Conservation (phyloP, 2,797 vertebrate species). For the Dicrostonyx torquatus region DNA sequence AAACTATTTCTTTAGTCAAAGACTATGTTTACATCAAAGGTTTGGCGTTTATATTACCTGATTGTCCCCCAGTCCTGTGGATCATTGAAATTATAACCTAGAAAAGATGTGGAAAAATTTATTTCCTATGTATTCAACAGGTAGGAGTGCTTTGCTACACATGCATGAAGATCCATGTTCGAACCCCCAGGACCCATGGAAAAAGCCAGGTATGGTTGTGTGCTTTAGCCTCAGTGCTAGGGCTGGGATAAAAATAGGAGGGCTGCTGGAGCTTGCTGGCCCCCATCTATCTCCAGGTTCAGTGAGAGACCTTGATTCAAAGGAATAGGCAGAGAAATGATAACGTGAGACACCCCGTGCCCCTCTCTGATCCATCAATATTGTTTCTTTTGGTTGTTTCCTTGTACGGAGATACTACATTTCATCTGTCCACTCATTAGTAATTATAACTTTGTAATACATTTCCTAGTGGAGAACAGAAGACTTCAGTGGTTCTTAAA, state of each 20-base stretch:
- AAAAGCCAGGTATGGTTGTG: not conserved
- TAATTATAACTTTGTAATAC: not conserved
- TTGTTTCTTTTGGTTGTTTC: conserved; percentile 29
- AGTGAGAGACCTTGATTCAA: not conserved
- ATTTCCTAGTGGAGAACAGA: not conserved
- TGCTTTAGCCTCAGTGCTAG: not conserved
- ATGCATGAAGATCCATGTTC: not conserved
- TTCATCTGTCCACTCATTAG: not conserved
- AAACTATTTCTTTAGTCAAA: conserved; percentile 4
- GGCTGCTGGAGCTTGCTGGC: not conserved
- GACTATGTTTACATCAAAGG: not conserved
- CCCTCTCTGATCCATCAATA: not conserved
- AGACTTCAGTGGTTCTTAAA: not conserved
- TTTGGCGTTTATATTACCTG: not conserved
- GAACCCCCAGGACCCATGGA: not conserved
- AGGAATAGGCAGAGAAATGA: not conserved
- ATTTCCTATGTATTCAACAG: not conserved
- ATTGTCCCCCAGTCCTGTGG: not conserved
- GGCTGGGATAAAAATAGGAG: not conserved
- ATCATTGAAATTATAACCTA: not conserved
- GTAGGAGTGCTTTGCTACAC: not conserved
- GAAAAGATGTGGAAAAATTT: not conserved
- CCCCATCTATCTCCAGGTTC: not conserved
- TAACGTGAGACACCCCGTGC: not conserved
- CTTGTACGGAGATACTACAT: not conserved